Percentiles rank a stretch among this genome's conserved stretches.
phyloP scores from a whole-genome alignment of 2,113 vertebrate species.

The Maylandia zebra region DNA sequence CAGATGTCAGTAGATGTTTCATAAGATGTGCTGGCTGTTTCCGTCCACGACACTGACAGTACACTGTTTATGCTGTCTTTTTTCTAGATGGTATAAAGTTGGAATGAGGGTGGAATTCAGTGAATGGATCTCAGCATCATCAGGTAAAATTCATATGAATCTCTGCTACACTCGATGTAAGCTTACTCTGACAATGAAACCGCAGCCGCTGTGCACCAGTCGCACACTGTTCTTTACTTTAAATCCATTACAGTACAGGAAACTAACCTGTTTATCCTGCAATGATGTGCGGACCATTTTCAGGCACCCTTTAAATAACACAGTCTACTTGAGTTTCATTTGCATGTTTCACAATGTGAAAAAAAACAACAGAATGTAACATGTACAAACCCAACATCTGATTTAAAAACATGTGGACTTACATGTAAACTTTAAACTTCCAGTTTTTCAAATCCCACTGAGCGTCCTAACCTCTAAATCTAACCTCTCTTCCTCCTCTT shows the following conservation, averaged over 20 bases:
- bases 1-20: neutral
- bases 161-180: fast-evolving
- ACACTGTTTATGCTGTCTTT: neutral
- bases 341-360: neutral
- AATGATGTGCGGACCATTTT: neutral
- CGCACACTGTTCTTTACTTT: neutral
- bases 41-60: neutral
- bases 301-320: neutral
- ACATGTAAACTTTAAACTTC: neutral
- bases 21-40: neutral
- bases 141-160: neutral
- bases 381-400: neutral
- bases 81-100: neutral
- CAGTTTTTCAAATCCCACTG: neutral
- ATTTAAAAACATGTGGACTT: neutral
- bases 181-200: neutral
- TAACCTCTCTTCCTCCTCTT: neutral
- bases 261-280: neutral
- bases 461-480: neutral
- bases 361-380: neutral
- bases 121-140: neutral
- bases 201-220: neutral
- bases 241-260: neutral
- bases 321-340: neutral
- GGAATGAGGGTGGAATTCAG: neutral